phyloP scores from a whole-genome alignment of 2,888 invertebrate genomes.

The Periphyllus acericola region DNA sequence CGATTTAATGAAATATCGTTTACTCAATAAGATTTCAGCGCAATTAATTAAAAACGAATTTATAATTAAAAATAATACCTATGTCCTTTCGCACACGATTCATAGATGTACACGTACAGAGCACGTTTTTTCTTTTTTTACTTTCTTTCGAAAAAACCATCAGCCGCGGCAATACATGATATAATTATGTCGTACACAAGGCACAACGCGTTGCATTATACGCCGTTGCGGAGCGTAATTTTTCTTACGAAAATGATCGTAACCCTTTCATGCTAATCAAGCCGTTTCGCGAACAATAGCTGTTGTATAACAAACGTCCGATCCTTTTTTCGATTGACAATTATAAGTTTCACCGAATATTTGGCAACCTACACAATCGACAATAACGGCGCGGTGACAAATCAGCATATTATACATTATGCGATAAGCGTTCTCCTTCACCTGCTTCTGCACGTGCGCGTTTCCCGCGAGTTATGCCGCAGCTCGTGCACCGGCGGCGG shows the following conservation, averaged over 20 bases:
- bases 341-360: neutral
- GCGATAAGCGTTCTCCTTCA: neutral
- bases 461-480: no score
- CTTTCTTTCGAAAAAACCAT: neutral
- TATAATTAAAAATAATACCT: no score
- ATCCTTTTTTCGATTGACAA: neutral
- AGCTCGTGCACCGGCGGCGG: no score
- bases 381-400: neutral
- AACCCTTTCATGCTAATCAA: slow-evolving; percentile 30
- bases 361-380: slow-evolving; percentile 22
- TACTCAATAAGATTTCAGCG: neutral
- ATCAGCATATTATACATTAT: neutral
- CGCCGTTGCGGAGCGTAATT: neutral
- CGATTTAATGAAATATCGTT: no score
- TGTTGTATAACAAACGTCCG: neutral
- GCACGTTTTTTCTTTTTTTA: neutral
- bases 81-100: neutral
- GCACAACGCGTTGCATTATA: neutral
- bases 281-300: neutral
- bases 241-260: neutral
- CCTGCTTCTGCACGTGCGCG: no score
- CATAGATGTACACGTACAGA: neutral
- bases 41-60: no score
- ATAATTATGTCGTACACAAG: neutral
- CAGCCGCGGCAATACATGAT: neutral